These are phyloP conservation scores for Trachelus tabidus DNA, from an alignment of 2,888 invertebrate genomes.

Conservation along the genomic window DNA sequence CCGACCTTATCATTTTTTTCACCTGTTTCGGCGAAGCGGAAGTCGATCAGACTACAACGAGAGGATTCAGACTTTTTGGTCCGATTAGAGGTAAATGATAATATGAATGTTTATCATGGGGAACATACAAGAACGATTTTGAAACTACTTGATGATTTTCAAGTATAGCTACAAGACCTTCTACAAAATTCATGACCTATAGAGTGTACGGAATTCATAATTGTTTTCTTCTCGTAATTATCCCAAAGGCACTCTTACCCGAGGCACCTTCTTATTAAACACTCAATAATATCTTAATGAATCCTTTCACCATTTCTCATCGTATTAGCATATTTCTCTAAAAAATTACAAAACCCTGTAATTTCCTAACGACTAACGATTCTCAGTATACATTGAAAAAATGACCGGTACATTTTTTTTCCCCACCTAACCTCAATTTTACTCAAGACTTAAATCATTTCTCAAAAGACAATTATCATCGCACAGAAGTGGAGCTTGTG, in stretches of 20 bases:
- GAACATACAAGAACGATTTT: background rate
- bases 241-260: background rate
- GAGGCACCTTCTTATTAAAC: background rate
- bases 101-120: background rate
- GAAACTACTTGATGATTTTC: background rate
- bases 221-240: background rate
- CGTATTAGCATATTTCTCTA: background rate
- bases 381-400: background rate
- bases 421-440: background rate
- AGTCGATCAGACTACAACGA: constrained; percentile 45
- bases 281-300: background rate
- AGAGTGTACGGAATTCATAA: background rate
- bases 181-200: background rate
- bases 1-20: background rate
- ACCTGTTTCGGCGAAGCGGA: constrained; percentile 37
- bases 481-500: constrained; percentile 31
- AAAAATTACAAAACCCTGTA: background rate
- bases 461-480: background rate
- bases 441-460: background rate
- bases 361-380: background rate
- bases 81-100: background rate
- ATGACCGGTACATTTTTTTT: background rate
- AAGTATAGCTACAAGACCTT: background rate
- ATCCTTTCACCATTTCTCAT: background rate
- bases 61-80: constrained; percentile 4